These are phyloP conservation scores for Agrotis clavis DNA, from an alignment of 2,888 invertebrate species.

Conservation along the genomic window DNA sequence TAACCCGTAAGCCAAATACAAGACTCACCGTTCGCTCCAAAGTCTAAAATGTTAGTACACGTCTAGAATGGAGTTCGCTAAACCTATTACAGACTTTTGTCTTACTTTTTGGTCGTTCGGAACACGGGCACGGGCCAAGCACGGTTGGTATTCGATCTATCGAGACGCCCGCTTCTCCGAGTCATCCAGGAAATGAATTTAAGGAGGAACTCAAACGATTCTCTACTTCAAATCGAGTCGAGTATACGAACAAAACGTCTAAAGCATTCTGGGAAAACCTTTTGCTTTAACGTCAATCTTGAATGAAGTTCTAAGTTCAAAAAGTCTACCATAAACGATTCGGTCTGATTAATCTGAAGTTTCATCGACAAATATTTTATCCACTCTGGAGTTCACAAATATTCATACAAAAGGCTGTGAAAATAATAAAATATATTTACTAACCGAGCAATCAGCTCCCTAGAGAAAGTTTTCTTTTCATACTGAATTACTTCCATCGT, in stretches of 20 bases:
- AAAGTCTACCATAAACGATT: slow-evolving; percentile 18
- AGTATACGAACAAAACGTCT: slow-evolving; percentile 42
- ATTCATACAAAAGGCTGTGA: slow-evolving; percentile 12
- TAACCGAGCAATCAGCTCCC: slow-evolving; percentile 55
- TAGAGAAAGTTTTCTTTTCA: slow-evolving; percentile 59
- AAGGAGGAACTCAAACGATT: slow-evolving; percentile 64
- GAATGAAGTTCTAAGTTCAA: slow-evolving; percentile 14
- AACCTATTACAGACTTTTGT: slow-evolving; percentile 56
- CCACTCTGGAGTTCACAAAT: slow-evolving; percentile 8
- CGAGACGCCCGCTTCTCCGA: slow-evolving; percentile 56
- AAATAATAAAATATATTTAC: slow-evolving; percentile 38
- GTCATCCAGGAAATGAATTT: slow-evolving; percentile 76
- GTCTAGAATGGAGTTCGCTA: slow-evolving; percentile 50
- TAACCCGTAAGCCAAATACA: slow-evolving; percentile 14
- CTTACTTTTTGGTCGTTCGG: slow-evolving; percentile 55
- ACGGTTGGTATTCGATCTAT: slow-evolving; percentile 66
- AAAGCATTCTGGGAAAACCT: slow-evolving; percentile 39
- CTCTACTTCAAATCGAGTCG: slow-evolving; percentile 57
- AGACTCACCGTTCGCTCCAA: slow-evolving; percentile 16
- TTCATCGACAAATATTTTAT: background rate
- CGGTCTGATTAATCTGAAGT: slow-evolving; percentile 15
- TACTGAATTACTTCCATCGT: slow-evolving; percentile 52
- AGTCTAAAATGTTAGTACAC: slow-evolving; percentile 34
- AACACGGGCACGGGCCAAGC: slow-evolving; percentile 23
- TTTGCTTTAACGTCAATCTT: slow-evolving; percentile 37